A percentile compares a stretch with the other conserved stretches of the same genome.
phyloP scores from a whole-genome alignment of 2,888 invertebrate species.

The Epicampocera succincta region DNA sequence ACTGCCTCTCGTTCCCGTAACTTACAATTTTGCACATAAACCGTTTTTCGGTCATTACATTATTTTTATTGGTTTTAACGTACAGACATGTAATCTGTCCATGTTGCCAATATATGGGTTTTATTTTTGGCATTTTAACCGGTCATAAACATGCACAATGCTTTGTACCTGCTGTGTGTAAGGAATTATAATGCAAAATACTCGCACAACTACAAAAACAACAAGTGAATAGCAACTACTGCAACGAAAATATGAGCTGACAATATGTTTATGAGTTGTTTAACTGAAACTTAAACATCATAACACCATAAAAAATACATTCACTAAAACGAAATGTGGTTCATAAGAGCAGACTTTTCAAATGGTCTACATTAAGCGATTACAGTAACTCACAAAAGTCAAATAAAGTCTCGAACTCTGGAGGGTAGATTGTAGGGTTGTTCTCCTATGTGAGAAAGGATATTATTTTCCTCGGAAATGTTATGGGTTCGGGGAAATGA shows the following conservation, averaged over 20 bases:
- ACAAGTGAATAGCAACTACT: constrained; percentile 25
- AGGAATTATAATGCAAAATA: constrained; percentile 36
- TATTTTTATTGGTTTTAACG: constrained; percentile 30
- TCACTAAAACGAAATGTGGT: neutral
- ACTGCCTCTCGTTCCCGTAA: neutral
- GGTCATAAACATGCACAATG: constrained; percentile 62
- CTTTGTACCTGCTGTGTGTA: constrained; percentile 62
- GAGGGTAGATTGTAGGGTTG: too few relatives aligned
- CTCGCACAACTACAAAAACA: neutral
- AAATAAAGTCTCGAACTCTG: too few relatives aligned
- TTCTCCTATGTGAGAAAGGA: too few relatives aligned
- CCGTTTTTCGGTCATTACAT: constrained; percentile 8
- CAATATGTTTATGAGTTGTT: constrained; percentile 65
- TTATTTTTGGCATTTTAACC: constrained; percentile 64
- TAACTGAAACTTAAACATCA: constrained; percentile 43
- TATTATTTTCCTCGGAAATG: too few relatives aligned
- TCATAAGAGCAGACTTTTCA: neutral
- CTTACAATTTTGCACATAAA: constrained; percentile 5
- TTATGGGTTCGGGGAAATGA: too few relatives aligned
- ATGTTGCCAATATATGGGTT: constrained; percentile 51
- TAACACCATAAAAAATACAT: neutral
- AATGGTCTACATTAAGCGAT: neutral
- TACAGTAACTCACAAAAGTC: neutral
- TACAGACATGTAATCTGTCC: constrained; percentile 18
- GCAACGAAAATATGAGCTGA: constrained; percentile 57